A percentile compares a stretch with the other conserved stretches of the same genome.
phyloP scores from a whole-genome alignment of 1,140 invertebrate genomes.

The Aphis gossypii region DNA sequence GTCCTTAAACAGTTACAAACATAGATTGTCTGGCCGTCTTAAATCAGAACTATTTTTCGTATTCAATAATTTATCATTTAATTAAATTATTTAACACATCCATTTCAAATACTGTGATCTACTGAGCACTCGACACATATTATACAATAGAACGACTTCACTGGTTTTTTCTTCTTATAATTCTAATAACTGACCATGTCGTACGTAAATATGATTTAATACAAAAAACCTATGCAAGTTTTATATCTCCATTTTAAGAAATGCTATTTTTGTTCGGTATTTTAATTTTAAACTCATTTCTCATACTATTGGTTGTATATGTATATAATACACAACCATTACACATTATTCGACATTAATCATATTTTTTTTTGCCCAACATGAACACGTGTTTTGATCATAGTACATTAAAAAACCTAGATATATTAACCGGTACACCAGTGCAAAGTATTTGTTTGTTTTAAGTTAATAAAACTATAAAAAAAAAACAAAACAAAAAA shows the following conservation, averaged over 20 bases:
- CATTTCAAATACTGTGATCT: not conserved
- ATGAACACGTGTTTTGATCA: not conserved
- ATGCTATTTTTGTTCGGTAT: not conserved
- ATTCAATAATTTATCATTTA: too few relatives aligned
- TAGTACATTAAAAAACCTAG: not conserved
- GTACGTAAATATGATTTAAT: not conserved
- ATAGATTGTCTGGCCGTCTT: too few relatives aligned
- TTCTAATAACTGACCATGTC: not conserved
- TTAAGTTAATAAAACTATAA: not conserved
- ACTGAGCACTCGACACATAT: too few relatives aligned
- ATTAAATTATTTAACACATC: too few relatives aligned
- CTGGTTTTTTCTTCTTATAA: too few relatives aligned
- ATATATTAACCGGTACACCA: not conserved
- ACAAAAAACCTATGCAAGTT: not conserved
- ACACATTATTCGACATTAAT: not conserved
- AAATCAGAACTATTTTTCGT: too few relatives aligned
- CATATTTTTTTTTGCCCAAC: not conserved
- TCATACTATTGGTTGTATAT: not conserved
- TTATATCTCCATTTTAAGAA: too few relatives aligned
- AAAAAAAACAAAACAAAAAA: not conserved
- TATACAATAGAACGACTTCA: too few relatives aligned
- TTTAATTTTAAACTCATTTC: not conserved
- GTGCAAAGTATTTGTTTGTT: not conserved
- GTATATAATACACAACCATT: not conserved
- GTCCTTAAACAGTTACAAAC: too few relatives aligned